Evolutionary conservation across 2,113 vertebrate species (phyloP), one percentile per base, ranked within the genome.

Genomic region (Petromus typicus): DNA sequence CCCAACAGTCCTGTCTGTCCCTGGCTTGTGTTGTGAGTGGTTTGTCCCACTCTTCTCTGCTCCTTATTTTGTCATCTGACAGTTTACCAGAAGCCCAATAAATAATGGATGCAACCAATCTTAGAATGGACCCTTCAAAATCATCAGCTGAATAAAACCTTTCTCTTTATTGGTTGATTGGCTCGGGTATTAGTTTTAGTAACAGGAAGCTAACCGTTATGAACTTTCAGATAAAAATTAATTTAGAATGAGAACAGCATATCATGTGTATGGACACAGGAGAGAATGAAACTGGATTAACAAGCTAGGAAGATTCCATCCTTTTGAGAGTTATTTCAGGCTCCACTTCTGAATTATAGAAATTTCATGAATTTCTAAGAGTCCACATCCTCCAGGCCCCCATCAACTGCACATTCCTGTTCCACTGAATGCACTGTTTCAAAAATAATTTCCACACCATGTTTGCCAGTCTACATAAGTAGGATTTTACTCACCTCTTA

Each of bases 351-450:
- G 32, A 82, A 67, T 48, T 37, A 51, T 56, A 80, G 75, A 82
- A 75, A 91, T 87, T 84, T 45, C 73, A 22, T 71, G 43, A 32
- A 84, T 92, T 92, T 91, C 45, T 51, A 51, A 76, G 40, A 34
- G 32, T 45, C 37, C 40, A 13, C 59, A 32, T 79, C 37, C 61
- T 3, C 17, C 34, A 76, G 48, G 34, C n/a, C 14, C 17, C 8
- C 61, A 56, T 7, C 66, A n/a, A 89, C 69, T 92, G 10, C 54
- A 89, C 51, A 32, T 18, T 92, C 66, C 61, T 37, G 20, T 71
- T 89, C 69, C 30, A 43, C 27, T 59, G 84, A 88, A 83, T 67
- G 37, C 23, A 51, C 88, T 48, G 12, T 88, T 86, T 78, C 9
- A 34, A 76, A n/a, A 51, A n/a, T 83, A 30, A 25, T 92, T 82